A percentile compares a stretch with the other conserved stretches of the same genome.
Evolutionary conservation across 2,888 invertebrate species (phyloP).

Genomic region (Protophormia terraenovae): DNA sequence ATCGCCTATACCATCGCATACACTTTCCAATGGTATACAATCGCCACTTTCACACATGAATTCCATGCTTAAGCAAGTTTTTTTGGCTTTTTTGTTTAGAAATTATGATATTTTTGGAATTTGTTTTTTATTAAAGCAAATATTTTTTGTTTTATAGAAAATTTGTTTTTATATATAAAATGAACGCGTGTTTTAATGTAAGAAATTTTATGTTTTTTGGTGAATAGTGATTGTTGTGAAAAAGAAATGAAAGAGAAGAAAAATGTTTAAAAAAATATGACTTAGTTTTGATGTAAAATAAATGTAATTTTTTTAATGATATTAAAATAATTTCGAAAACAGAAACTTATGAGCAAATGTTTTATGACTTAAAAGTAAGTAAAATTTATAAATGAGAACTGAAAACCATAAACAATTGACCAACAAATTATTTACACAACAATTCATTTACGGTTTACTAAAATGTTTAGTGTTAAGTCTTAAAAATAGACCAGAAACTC

Average conservation of each 20-base stretch:
- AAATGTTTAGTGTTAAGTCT: no score
- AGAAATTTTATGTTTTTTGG: not conserved
- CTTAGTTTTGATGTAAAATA: slow-evolving; percentile 10
- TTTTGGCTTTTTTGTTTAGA: slow-evolving; percentile 54
- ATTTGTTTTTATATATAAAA: slow-evolving; percentile 4
- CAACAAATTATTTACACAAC: no score
- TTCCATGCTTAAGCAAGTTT: slow-evolving; percentile 79
- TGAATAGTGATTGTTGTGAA: not conserved
- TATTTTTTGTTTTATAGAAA: slow-evolving; percentile 16
- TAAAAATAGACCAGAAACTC: no score
- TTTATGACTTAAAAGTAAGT: no score
- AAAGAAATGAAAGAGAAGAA: not conserved
- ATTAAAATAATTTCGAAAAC: no score
- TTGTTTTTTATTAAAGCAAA: slow-evolving; percentile 4
- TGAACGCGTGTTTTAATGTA: not conserved
- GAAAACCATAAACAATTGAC: no score
- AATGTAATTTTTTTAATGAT: not conserved
- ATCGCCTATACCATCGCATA: slow-evolving; percentile 92
- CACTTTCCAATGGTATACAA: slow-evolving; percentile 89
- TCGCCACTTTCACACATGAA: slow-evolving; percentile 84
- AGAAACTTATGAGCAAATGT: no score
- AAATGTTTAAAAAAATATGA: slow-evolving; percentile 19
- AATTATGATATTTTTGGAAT: not conserved
- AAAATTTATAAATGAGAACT: no score
- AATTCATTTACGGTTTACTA: no score